phyloP scores from a whole-genome alignment of 2,113 vertebrate genomes.

The Talpa occidentalis region DNA sequence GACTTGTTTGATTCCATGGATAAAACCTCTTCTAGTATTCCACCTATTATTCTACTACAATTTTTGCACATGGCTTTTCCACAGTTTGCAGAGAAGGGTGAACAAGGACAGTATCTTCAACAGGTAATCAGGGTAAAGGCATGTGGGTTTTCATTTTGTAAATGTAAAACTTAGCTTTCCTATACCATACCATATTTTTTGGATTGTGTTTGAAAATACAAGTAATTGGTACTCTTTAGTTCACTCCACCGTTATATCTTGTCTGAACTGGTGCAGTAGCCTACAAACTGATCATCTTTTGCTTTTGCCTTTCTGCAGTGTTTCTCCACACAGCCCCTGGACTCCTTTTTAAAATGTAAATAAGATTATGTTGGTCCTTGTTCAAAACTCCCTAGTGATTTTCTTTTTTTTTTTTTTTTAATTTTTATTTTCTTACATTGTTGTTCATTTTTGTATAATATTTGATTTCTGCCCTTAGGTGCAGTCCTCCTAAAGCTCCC shows the following conservation, averaged over 20 bases:
- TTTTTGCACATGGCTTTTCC: conserved; percentile 99
- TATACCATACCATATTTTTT: not conserved
- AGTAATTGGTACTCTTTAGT: not conserved
- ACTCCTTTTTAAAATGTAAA: not conserved
- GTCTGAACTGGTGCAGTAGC: not conserved
- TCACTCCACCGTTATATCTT: not conserved
- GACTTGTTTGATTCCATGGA: conserved; percentile 99
- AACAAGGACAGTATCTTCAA: conserved; percentile 99
- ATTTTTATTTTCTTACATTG: no score
- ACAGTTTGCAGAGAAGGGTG: conserved; percentile 98
- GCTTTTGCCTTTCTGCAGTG: not conserved
- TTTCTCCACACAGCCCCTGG: not conserved
- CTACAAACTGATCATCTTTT: not conserved
- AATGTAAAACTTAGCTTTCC: not conserved
- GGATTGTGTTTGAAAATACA: not conserved
- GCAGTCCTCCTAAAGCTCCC: no score
- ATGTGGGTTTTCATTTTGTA: conserved; percentile 26
- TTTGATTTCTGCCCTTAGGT: no score
- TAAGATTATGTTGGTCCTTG: not conserved
- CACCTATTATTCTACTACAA: conserved; percentile 98
- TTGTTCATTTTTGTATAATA: no score
- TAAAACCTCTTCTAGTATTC: conserved; percentile 98
- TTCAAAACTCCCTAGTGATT: not conserved
- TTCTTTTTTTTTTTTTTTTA: not conserved
- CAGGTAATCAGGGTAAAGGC: conserved; percentile 88